Evolutionary conservation across 2,113 vertebrate species (phyloP).

Genomic region (Atractosteus spatula): DNA sequence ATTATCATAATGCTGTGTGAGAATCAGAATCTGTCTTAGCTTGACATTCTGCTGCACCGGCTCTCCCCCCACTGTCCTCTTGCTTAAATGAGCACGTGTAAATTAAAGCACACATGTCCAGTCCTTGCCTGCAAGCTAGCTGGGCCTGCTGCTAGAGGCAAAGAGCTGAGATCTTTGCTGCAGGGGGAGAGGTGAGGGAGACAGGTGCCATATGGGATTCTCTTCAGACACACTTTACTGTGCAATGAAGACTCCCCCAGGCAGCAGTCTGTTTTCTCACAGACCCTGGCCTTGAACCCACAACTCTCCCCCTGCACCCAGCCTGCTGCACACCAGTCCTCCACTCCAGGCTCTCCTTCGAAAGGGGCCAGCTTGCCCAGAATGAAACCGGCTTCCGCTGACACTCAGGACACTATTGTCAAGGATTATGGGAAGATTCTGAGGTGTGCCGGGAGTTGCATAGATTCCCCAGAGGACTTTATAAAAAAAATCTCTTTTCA

Average conservation of each 20-base stretch:
- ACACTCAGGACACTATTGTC: too few species aligned
- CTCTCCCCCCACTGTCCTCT: too few species aligned
- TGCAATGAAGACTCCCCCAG: conserved; percentile 2
- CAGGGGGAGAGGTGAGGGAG: not conserved
- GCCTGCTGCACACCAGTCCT: conserved; percentile 1
- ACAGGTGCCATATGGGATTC: conserved; percentile 51
- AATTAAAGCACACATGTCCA: not conserved
- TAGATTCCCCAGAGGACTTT: too few species aligned
- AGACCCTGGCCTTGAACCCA: not conserved
- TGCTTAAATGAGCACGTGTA: not conserved
- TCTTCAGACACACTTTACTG: conserved; percentile 52
- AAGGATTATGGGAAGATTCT: too few species aligned
- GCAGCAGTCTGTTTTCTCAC: conserved; percentile 5
- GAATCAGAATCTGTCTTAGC: not conserved
- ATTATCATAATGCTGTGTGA: not conserved
- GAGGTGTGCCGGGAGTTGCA: too few species aligned
- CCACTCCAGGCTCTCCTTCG: conserved; percentile 11
- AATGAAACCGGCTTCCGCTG: too few species aligned
- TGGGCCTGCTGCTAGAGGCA: not conserved
- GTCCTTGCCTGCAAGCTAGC: not conserved
- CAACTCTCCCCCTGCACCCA: conserved; percentile 2
- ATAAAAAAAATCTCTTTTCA: too few species aligned
- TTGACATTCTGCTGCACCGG: not conserved
- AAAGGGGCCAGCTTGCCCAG: too few species aligned
- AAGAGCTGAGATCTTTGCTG: not conserved